phyloP scores from a whole-genome alignment of 2,888 invertebrate species.

The Cetonia aurata region DNA sequence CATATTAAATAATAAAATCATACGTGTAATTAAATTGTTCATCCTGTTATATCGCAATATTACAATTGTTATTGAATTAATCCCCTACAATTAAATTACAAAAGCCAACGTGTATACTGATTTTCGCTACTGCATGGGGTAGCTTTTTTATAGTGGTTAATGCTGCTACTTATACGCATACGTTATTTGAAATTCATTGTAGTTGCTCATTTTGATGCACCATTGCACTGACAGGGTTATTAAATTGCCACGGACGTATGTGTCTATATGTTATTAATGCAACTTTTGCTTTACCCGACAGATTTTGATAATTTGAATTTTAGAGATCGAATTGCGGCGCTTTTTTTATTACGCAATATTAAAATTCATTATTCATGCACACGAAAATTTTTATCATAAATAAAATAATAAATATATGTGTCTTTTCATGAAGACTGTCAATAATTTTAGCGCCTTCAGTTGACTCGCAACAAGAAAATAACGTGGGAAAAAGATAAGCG shows the following conservation, averaged over 20 bases:
- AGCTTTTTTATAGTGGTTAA: constrained; percentile 24
- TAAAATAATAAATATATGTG: no score
- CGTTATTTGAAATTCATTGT: constrained; percentile 48
- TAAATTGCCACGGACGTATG: constrained; percentile 16
- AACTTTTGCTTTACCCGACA: constrained; percentile 1
- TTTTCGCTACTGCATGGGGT: constrained; percentile 20
- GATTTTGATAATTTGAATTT: constrained; percentile 8
- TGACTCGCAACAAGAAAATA: no score
- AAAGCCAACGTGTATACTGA: constrained; percentile 4
- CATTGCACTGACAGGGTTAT: constrained; percentile 46
- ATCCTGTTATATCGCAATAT: constrained; percentile 55
- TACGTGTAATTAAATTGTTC: constrained; percentile 60
- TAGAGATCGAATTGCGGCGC: constrained; percentile 7
- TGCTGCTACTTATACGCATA: neutral
- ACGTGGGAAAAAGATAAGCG: no score
- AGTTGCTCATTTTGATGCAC: constrained; percentile 54
- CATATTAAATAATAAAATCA: constrained; percentile 59
- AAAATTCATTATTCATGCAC: no score
- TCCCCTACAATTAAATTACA: constrained; percentile 24
- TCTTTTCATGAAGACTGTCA: no score
- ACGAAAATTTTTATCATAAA: no score
- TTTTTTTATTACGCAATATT: no score
- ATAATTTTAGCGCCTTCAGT: no score
- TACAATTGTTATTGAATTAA: constrained; percentile 43
- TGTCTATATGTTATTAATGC: constrained; percentile 49